Evolutionary conservation across 2,888 invertebrate species (phyloP).

Genomic region (Cancer borealis): DNA sequence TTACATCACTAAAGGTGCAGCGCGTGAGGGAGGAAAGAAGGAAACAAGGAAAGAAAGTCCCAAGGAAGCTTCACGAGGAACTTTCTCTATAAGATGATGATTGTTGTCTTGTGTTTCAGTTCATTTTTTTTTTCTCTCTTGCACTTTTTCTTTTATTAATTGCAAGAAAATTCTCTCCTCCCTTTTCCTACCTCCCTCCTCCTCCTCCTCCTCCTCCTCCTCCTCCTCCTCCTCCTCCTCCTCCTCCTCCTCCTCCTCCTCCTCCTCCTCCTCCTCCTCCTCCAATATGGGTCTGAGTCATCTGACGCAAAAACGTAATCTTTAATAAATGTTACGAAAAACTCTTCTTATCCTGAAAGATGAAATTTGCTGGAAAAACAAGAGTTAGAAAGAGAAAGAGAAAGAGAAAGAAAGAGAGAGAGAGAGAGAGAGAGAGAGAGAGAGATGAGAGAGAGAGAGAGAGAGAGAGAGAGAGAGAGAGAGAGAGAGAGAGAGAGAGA

Average conservation of each 20-base stretch:
- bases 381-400: neutral
- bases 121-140: neutral
- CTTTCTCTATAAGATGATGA: neutral
- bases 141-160: neutral
- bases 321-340: neutral
- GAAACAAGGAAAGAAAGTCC: neutral
- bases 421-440: neutral
- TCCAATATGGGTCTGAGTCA: neutral
- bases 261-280: slow-evolving; percentile 1
- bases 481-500: slow-evolving; percentile 20
- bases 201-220: slow-evolving; percentile 17
- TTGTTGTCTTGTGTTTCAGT: neutral
- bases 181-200: neutral
- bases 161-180: neutral
- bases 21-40: neutral
- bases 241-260: neutral
- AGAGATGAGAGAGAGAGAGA: slow-evolving; percentile 20
- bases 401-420: too few relatives aligned
- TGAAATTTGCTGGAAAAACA: slow-evolving; percentile 8
- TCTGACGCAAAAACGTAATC: neutral
- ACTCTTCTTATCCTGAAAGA: neutral
- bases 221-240: neutral
- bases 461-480: slow-evolving; percentile 20
- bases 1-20: neutral
- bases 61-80: neutral